Percentiles rank a stretch among this genome's conserved stretches.
Conservation (phyloP, 2,797 vertebrate species). For the Manis javanica region DNA sequence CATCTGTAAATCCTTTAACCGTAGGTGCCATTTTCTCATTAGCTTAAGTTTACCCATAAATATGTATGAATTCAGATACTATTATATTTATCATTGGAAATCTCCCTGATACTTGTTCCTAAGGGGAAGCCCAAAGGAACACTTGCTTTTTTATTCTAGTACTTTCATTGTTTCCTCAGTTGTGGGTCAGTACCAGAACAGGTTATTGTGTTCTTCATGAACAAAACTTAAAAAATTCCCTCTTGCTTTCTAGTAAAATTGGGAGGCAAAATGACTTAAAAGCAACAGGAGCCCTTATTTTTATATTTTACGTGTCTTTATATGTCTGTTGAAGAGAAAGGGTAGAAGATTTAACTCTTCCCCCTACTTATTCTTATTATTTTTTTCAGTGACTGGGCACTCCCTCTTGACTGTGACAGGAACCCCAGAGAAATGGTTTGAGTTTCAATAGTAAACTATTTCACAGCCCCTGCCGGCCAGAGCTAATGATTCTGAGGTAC, state of each 20-base stretch:
- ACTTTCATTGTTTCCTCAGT: slow-evolving; percentile 61
- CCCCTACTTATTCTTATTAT: slow-evolving; percentile 76
- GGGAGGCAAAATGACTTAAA: slow-evolving; percentile 48
- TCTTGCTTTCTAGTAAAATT: slow-evolving; percentile 57
- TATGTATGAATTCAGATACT: background rate
- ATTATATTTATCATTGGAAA: slow-evolving; percentile 14
- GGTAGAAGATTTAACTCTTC: background rate
- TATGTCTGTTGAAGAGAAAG: background rate
- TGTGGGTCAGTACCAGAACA: slow-evolving; percentile 52
- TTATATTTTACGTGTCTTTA: background rate
- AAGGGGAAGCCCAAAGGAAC: background rate
- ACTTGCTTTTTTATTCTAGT: slow-evolving; percentile 45
- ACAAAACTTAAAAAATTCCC: slow-evolving; percentile 67
- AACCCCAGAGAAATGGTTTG: slow-evolving; percentile 60
- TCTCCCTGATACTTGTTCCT: slow-evolving; percentile 9
- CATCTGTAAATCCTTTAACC: background rate
- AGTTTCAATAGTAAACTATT: slow-evolving; percentile 75
- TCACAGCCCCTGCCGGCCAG: slow-evolving; percentile 60
- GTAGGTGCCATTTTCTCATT: background rate
- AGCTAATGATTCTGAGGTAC: slow-evolving; percentile 67
- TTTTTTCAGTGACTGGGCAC: slow-evolving; percentile 61
- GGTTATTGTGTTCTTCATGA: slow-evolving; percentile 62
- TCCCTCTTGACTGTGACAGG: slow-evolving; percentile 62
- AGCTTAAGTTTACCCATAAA: background rate
- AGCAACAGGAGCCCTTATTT: slow-evolving; percentile 40